Evolutionary conservation across 2,113 vertebrate genomes (phyloP).

Genomic region (Piliocolobus tephrosceles): DNA sequence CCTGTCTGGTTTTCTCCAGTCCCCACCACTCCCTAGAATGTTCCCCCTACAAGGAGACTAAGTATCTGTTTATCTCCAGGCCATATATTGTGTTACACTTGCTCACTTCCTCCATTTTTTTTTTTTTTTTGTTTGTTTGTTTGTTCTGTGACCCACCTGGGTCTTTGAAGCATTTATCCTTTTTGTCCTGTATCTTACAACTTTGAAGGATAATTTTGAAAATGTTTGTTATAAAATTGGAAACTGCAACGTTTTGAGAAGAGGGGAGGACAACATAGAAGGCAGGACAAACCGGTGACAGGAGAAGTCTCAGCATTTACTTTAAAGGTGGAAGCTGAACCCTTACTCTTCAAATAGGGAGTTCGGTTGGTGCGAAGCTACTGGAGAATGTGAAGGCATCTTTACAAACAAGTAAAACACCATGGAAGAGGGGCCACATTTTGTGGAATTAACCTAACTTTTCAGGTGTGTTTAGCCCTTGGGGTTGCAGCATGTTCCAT

Average conservation of each 20-base stretch:
- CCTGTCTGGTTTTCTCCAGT: neutral
- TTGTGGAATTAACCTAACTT: neutral
- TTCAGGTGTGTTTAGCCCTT: neutral
- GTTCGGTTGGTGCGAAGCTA: neutral
- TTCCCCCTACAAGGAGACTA: neutral
- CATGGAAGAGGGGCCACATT: neutral
- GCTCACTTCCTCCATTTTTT: neutral
- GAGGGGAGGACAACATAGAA: too few relatives aligned
- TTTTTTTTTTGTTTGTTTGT: neutral
- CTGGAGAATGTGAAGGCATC: neutral
- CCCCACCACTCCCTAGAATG: neutral
- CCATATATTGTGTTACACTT: neutral
- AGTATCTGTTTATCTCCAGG: neutral
- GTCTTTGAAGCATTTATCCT: neutral
- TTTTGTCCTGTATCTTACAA: neutral
- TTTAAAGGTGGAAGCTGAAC: neutral
- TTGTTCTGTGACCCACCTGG: neutral
- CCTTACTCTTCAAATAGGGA: neutral
- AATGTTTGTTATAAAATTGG: neutral
- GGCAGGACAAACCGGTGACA: neutral
- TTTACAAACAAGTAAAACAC: neutral
- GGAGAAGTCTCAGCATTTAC: neutral
- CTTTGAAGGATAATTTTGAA: neutral
- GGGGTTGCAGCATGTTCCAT: fast-evolving
- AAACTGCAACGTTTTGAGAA: neutral